Evolutionary conservation across 2,888 invertebrate species (phyloP).

Genomic region (Nysson spinosus): DNA sequence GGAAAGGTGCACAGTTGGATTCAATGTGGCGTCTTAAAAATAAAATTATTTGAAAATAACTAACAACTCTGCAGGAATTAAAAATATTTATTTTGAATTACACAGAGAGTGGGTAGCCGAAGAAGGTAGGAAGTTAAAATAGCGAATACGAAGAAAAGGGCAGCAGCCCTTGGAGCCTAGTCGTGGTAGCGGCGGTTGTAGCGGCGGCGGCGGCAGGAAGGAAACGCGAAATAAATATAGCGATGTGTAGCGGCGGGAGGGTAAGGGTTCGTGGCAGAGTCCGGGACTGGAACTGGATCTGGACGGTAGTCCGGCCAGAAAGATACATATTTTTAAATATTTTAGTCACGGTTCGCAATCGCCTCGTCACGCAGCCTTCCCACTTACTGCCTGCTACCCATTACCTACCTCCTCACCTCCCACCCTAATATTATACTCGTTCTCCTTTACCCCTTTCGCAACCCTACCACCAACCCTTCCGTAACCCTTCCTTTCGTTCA

Average conservation of each 20-base stretch:
- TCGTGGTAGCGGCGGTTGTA: slow-evolving; percentile 64
- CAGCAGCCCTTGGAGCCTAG: slow-evolving; percentile 51
- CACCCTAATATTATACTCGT: too few species aligned
- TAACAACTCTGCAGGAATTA: too few species aligned
- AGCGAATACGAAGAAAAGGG: slow-evolving; percentile 6
- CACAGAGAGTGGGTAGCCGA: too few species aligned
- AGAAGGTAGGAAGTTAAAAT: too few species aligned
- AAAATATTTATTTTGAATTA: too few species aligned
- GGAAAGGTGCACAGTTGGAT: too few species aligned
- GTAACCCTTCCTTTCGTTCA: too few species aligned
- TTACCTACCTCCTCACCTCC: slow-evolving; percentile 61
- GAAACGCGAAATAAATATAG: slow-evolving; percentile 77
- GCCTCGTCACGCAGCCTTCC: slow-evolving; percentile 78
- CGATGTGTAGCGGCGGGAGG: slow-evolving; percentile 62
- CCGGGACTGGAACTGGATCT: slow-evolving; percentile 73
- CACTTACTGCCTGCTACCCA: slow-evolving; percentile 72
- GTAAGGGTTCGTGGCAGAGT: slow-evolving; percentile 44
- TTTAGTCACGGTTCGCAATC: slow-evolving; percentile 78
- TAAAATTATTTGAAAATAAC: too few species aligned
- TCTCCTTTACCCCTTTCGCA: too few species aligned
- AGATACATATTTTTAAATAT: slow-evolving; percentile 78
- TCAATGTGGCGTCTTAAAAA: too few species aligned
- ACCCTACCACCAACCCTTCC: too few species aligned
- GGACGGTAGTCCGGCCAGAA: slow-evolving; percentile 77
- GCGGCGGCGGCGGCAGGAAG: slow-evolving; percentile 71